A percentile compares a stretch with the other conserved stretches of the same genome.
phyloP scores from a whole-genome alignment of 1,140 invertebrate species.

The Drosophila setifemur region DNA sequence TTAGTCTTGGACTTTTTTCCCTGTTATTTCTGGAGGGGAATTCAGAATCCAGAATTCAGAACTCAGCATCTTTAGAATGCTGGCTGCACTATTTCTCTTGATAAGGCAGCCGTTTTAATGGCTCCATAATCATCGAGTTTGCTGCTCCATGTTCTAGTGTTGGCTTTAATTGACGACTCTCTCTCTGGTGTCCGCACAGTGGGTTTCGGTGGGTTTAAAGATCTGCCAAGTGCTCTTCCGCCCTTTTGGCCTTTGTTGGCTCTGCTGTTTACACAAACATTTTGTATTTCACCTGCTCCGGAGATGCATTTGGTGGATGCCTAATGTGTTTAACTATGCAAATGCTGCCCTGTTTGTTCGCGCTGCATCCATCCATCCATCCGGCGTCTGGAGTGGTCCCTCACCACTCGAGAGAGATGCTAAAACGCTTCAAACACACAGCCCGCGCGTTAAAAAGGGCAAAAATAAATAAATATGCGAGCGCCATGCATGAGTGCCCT shows the following conservation, averaged over 20 bases:
- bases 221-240: constrained; percentile 4
- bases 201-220: constrained; percentile 24
- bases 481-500: constrained; percentile 59
- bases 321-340: constrained; percentile 77
- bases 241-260: constrained; percentile 18
- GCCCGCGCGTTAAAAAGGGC: constrained; percentile 52
- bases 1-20: constrained; percentile 47
- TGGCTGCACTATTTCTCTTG: constrained; percentile 18
- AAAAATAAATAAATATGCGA: constrained; percentile 78
- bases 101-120: constrained; percentile 45
- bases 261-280: constrained; percentile 70
- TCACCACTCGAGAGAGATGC: constrained; percentile 65
- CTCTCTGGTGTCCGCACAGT: constrained; percentile 57
- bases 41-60: too few species aligned
- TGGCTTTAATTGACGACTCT: constrained; percentile 76
- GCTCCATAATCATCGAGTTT: constrained; percentile 47
- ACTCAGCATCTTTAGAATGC: constrained; percentile 26
- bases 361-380: too few species aligned
- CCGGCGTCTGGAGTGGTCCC: constrained; percentile 36
- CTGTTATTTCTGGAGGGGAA: too few species aligned
- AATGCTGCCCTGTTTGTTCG: constrained; percentile 63
- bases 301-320: constrained; percentile 53
- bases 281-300: constrained; percentile 65
- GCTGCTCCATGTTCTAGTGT: constrained; percentile 36
- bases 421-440: constrained; percentile 67